phyloP scores from a whole-genome alignment of 2,888 invertebrate species.

The Girardia tigrina region DNA sequence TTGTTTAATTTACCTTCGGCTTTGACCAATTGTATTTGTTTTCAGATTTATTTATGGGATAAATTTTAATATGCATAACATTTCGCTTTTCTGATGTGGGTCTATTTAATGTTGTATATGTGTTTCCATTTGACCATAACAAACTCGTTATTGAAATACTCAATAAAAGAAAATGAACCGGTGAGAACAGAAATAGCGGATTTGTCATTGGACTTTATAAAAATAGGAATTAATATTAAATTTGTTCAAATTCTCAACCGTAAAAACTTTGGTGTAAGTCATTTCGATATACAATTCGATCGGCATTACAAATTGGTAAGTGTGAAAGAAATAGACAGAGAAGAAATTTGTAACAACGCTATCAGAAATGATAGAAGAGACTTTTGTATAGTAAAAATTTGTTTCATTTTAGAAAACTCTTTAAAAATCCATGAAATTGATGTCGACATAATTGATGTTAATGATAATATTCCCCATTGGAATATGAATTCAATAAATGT shows the following conservation, averaged over 20 bases:
- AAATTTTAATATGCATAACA: too few relatives aligned
- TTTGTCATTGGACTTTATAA: neutral
- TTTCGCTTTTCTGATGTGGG: too few relatives aligned
- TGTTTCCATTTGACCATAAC: neutral
- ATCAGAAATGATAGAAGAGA: neutral
- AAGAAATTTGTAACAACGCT: neutral
- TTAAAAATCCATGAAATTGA: neutral
- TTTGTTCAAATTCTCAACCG: neutral
- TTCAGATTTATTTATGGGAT: too few relatives aligned
- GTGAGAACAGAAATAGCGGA: neutral
- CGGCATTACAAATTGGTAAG: neutral
- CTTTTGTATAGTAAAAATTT: neutral
- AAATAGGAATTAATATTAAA: neutral
- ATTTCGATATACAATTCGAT: neutral
- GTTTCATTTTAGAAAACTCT: neutral
- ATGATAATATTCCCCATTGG: conserved; percentile 16
- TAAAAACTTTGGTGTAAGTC: neutral
- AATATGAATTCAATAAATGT: neutral
- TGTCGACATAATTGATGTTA: neutral
- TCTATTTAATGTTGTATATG: neutral
- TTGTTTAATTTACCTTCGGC: too few relatives aligned
- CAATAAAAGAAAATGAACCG: neutral
- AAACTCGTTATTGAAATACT: neutral
- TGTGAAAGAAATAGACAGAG: neutral
- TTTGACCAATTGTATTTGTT: too few relatives aligned